Evolutionary conservation across 2,113 vertebrate genomes (phyloP).

Genomic region (Dasyornis broadbenti): DNA sequence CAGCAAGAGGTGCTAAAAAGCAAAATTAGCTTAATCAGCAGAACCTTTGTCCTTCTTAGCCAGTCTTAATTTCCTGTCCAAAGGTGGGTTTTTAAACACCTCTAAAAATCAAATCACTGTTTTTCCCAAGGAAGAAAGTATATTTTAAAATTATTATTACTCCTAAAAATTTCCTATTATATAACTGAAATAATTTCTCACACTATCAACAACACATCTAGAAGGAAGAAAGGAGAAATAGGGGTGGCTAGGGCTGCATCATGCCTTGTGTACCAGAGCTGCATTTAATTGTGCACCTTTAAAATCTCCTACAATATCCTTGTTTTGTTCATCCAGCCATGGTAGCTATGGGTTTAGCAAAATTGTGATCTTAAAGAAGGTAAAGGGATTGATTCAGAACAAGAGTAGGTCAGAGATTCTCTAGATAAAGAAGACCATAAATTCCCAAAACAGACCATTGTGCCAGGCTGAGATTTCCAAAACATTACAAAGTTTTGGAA

Average conservation of each 20-base stretch:
- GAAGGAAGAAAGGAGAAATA: neutral
- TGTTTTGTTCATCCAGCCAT: neutral
- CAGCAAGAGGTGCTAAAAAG: neutral
- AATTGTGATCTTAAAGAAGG: neutral
- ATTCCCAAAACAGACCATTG: neutral
- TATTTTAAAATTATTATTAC: neutral
- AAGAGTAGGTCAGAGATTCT: neutral
- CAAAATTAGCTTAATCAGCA: neutral
- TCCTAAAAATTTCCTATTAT: neutral
- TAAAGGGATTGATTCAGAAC: neutral
- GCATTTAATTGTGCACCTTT: neutral
- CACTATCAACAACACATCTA: neutral
- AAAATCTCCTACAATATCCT: neutral
- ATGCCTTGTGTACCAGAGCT: neutral
- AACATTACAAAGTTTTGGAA: neutral
- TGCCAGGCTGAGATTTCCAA: neutral
- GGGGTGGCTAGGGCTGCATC: neutral
- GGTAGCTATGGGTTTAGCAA: neutral
- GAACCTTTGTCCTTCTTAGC: neutral
- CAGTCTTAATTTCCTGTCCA: neutral
- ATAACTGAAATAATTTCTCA: neutral
- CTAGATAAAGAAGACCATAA: neutral
- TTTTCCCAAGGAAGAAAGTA: neutral
- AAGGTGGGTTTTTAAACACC: neutral
- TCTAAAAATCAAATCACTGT: neutral